phyloP scores from a whole-genome alignment of 2,113 vertebrate genomes.

The Rattus norvegicus region GRCr8 NC_086027.1:25103501-25104000 shows the following conservation, averaged over 20 bases:
- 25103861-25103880: not conserved
- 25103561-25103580: not conserved
- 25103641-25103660: not conserved
- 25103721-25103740: conserved; percentile 19
- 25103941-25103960: too few species aligned
- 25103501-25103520: not conserved
- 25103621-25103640: not conserved
- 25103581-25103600: not conserved
- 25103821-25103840: not conserved
- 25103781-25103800: conserved; percentile 30
- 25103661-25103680: conserved; percentile 42
- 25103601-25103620: conserved; percentile 23
- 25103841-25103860: not conserved
- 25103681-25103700: conserved; percentile 42
- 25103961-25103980: not conserved
- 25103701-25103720: conserved; percentile 48
- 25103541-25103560: not conserved
- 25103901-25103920: not conserved
- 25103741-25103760: conserved; percentile 17
- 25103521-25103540: not conserved
- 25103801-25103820: not conserved
- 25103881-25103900: too few species aligned
- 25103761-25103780: not conserved
- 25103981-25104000: not conserved
- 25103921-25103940: not conserved